Evolutionary conservation across 30 jellyfish, hydroid and myxozoan species (phyloP).

Genomic region (Nemopilema nomurai): DNA sequence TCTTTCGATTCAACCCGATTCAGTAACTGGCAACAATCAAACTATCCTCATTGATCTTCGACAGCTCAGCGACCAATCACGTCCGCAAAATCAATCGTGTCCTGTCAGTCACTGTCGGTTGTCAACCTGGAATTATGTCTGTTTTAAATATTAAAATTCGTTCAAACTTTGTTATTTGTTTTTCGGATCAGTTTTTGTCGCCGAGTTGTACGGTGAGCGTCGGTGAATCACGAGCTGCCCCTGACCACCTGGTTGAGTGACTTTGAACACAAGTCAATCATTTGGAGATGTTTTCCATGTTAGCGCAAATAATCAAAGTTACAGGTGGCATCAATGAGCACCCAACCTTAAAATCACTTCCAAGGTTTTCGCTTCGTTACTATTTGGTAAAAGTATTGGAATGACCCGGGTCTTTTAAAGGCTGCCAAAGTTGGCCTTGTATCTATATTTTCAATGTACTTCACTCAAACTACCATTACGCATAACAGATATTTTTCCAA

Average conservation of each 20-base stretch:
- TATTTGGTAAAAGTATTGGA: neutral
- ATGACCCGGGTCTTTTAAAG: no score
- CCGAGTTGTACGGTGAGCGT: neutral
- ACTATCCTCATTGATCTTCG: no score
- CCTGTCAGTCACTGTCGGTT: no score
- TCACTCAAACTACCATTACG: no score
- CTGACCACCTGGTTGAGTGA: conserved; percentile 41
- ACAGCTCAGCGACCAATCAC: no score
- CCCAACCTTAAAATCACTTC: conserved; percentile 6
- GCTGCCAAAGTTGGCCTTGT: no score
- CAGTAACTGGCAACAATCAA: no score
- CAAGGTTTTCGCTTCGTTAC: neutral
- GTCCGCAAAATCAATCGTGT: no score
- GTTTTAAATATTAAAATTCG: neutral
- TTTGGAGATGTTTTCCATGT: conserved; percentile 36
- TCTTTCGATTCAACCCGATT: no score
- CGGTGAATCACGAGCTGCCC: conserved; percentile 12
- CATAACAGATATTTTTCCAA: no score
- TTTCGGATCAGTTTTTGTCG: neutral
- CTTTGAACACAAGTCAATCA: conserved; percentile 20
- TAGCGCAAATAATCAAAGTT: conserved; percentile 60
- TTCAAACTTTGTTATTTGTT: neutral
- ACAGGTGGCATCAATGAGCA: conserved; percentile 51
- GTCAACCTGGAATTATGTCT: neutral
- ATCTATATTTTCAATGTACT: no score